phyloP scores from a whole-genome alignment of 2,797 vertebrate genomes.

The Oryzias sinensis region DNA sequence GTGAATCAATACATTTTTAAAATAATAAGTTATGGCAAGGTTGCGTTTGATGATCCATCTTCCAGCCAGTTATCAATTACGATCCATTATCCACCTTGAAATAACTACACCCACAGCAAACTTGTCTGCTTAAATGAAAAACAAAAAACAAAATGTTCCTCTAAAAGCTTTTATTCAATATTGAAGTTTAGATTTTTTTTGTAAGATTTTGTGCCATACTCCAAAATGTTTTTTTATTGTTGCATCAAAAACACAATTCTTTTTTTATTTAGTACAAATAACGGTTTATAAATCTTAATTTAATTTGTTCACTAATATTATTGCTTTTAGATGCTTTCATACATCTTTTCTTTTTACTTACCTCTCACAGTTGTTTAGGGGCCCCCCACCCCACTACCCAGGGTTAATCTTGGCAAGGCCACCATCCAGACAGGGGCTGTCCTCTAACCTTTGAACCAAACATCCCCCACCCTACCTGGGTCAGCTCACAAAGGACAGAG shows the following conservation, averaged over 20 bases:
- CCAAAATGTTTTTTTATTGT: neutral
- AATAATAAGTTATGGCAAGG: conserved; percentile 9
- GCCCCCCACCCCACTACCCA: conserved; percentile 54
- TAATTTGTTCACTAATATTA: neutral
- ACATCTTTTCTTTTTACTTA: conserved; percentile 27
- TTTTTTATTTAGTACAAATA: neutral
- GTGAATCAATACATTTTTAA: conserved; percentile 8
- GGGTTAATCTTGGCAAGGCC: conserved; percentile 72
- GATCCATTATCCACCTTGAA: conserved; percentile 1
- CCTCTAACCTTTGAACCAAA: conserved; percentile 66
- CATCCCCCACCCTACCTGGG: conserved; percentile 68
- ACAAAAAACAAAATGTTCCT: no score
- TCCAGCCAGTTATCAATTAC: conserved; percentile 2
- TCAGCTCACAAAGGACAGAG: conserved; percentile 70
- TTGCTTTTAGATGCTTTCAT: conserved; percentile 25
- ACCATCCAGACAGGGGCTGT: conserved; percentile 62
- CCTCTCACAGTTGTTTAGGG: conserved; percentile 38
- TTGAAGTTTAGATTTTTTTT: no score
- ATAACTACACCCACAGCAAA: neutral
- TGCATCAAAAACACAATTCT: neutral
- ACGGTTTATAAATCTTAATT: neutral
- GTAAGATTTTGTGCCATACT: no score
- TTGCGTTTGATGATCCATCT: conserved; percentile 10
- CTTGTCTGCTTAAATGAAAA: no score
- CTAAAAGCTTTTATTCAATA: no score